Evolutionary conservation across 2,888 invertebrate species (phyloP).

Genomic region (Sinhomidia bicolor): DNA sequence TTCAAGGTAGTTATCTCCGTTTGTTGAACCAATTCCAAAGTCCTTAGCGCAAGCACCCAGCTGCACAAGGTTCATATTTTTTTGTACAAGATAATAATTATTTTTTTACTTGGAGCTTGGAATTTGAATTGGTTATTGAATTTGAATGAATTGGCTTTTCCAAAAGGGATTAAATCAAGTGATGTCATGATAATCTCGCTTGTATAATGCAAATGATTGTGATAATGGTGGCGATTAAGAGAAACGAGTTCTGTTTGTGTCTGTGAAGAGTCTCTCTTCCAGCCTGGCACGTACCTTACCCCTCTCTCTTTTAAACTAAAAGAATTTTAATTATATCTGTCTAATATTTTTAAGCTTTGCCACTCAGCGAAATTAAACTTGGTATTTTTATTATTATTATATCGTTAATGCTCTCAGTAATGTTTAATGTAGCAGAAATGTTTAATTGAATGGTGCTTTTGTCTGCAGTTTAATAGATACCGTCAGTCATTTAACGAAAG

Average conservation of each 20-base stretch:
- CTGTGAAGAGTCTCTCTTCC: conserved; percentile 14
- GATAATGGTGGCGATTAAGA: background rate
- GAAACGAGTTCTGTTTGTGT: conserved; percentile 30
- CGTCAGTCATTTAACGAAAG: background rate
- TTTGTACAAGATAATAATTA: background rate
- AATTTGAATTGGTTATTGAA: background rate
- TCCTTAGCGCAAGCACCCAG: background rate
- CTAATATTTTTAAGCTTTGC: background rate
- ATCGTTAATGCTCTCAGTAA: no score
- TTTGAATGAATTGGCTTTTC: background rate
- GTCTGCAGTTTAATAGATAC: background rate
- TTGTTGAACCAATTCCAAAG: conserved; percentile 47
- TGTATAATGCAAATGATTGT: background rate
- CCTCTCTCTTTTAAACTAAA: background rate
- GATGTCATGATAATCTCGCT: conserved; percentile 23
- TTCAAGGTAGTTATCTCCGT: background rate
- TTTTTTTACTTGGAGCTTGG: background rate
- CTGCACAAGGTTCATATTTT: background rate
- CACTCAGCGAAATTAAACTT: background rate
- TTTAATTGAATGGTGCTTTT: background rate
- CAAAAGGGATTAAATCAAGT: conserved; percentile 11
- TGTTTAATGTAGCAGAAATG: no score
- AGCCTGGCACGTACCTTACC: background rate
- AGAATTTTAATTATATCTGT: background rate
- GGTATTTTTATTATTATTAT: no score